phyloP scores from a whole-genome alignment of 1,140 invertebrate genomes.

The Nephotettix cincticeps region DNA sequence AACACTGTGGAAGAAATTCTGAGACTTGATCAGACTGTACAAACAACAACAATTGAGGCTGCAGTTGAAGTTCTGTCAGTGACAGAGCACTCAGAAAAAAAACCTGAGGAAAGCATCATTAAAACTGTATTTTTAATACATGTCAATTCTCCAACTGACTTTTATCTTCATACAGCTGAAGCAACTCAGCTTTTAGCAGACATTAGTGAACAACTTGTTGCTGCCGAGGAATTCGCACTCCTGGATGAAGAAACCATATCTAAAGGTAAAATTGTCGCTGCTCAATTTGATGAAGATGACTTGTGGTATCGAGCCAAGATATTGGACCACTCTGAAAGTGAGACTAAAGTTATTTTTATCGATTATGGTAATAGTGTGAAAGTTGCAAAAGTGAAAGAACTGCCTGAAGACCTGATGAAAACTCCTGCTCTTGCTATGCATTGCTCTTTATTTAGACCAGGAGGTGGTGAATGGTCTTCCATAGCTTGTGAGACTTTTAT shows the following conservation, averaged over 20 bases:
- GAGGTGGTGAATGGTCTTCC: slow-evolving; percentile 59
- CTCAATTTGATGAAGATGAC: slow-evolving; percentile 62
- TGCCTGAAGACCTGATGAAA: slow-evolving; percentile 46
- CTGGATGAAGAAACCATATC: slow-evolving; percentile 47
- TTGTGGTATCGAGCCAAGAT: slow-evolving; percentile 67
- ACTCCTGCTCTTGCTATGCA: slow-evolving; percentile 47
- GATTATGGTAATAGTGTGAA: slow-evolving; percentile 58
- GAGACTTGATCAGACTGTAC: no score
- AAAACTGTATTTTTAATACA: slow-evolving; percentile 21
- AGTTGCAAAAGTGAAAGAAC: slow-evolving; percentile 44
- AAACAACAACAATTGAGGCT: no score
- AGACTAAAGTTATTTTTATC: slow-evolving; percentile 53
- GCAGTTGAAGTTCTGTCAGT: no score
- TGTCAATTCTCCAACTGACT: slow-evolving; percentile 30
- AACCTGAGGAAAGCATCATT: background rate
- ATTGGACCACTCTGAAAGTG: slow-evolving; percentile 55
- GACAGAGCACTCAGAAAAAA: background rate
- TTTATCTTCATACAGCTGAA: slow-evolving; percentile 30
- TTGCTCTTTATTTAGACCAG: slow-evolving; percentile 54
- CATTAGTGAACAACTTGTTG: slow-evolving; percentile 42
- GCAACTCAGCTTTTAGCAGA: background rate
- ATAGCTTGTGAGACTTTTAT: slow-evolving; percentile 62
- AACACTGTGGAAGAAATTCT: background rate
- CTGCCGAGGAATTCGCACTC: slow-evolving; percentile 52
- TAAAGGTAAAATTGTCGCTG: slow-evolving; percentile 58